Evolutionary conservation across 2,888 invertebrate species (phyloP), one percentile per base, ranked within the genome.

Genomic region (Julus scanicus): DNA sequence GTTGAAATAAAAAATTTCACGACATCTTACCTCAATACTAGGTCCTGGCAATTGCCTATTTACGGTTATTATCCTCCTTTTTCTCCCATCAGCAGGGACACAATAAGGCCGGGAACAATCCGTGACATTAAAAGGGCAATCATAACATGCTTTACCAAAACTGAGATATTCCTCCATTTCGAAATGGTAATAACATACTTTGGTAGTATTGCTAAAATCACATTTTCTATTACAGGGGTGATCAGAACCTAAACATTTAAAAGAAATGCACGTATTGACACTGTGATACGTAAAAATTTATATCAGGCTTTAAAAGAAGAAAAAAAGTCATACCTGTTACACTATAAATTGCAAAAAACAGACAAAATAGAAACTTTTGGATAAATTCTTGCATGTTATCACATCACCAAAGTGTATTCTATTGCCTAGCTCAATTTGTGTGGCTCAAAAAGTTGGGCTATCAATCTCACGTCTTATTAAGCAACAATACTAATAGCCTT

Each of bases 1-100:
- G 29, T 1, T 29, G 29, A 1, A 29, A 29, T 29, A 29, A 29
- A 29, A 29, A 29, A 29, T 29, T 0, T 29, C 29, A 29, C 0
- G 29, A 29, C 29, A 11, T 49, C 49, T 90, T 91, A 96, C 96
- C 94, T 97, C 95, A 88, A 98, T 95, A 0, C 95, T 92, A 0
- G 97, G 97, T 83, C 97, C 97, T 0, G 98, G 97, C 94, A 98
- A 94, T 93, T 95, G 95, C 90, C 97, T 94, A 93, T 98, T 98
- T 5, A 97, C 94, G 0, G 96, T 95, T 17, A 96, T 94, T 49
- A 98, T 92, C 0, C 96, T 94, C 89, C 97, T 93, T 89, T 94
- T 94, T 80, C 95, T 93, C 0, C 98, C 98, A 92, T 98, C 97
- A 0, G 95, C 96, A 0, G 96, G 94, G 89, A 98, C 94, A 91